Base-by-base conservation (phyloP, 2,113 vertebrate genomes). In the Sinocyclocheilus grahami region DNA sequence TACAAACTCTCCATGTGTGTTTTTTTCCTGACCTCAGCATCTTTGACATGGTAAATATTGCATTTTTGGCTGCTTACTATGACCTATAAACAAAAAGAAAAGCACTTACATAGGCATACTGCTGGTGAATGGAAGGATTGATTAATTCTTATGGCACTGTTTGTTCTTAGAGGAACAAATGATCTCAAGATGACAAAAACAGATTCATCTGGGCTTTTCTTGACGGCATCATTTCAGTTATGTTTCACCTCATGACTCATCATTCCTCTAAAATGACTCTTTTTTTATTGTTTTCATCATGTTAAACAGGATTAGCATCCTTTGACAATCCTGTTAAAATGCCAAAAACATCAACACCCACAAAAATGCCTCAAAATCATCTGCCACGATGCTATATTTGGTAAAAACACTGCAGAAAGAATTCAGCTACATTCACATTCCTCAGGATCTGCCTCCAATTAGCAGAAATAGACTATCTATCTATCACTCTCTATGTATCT, bases 71-170 rank as follows among this genome's bases (percentile, higher is more conserved):
- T 9, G 58, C 78, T 42, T n/a, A 62, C 58, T 16, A 18, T 78
- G 16, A 78, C 51, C 51, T 78, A 78, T 51, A 78, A 63, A 80
- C 5, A 24, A 80, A 80, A 80, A 79, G 62, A 79, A 79, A 62
- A 2, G 3, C 55, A 16, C 30, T 13, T 9, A 2, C 71, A 74
- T 39, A 12, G 10, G 7, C 2, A 74, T 0, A 42, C 71, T 42
- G 10, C 37, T n/a, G 6, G 39, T 63, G 58, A 80, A 80, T 63
- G 37, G 53, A 80, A 63, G n/a, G 30, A 42, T 24, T 24, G 55
- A 80, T 39, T 33, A 11, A 78, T 78, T 14, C 2, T 80, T 33
- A 20, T 1, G 75, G 27, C 9, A 63, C 58, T 42, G 22, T 63
- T 80, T 46, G 33, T 24, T 42, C 55, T 42, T 39, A 16, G 6